Evolutionary conservation across 2,113 vertebrate species (phyloP).

Genomic region (Syrmaticus mikado): DNA sequence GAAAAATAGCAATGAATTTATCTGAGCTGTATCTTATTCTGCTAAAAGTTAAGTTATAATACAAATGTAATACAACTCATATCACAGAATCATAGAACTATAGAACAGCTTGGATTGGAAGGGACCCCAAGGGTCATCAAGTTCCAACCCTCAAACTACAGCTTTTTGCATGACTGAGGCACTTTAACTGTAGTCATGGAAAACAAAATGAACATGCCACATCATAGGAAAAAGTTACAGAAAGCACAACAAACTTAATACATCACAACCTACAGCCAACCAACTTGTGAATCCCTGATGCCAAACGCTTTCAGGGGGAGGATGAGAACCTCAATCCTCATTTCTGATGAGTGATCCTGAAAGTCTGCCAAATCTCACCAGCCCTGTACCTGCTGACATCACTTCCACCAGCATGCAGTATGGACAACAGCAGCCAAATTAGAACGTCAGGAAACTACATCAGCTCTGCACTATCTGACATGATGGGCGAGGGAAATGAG

Average conservation of each 20-base stretch:
- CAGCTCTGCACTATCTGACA: not conserved
- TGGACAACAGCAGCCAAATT: not conserved
- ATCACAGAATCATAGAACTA: too few relatives aligned
- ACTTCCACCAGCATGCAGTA: not conserved
- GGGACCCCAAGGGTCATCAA: too few relatives aligned
- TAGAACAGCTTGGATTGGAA: too few relatives aligned
- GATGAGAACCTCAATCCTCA: not conserved
- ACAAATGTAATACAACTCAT: not conserved
- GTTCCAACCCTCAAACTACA: not conserved
- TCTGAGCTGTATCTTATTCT: not conserved
- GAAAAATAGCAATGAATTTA: not conserved
- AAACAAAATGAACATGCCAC: not conserved
- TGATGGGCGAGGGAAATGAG: not conserved
- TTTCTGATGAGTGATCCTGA: rapidly evolving
- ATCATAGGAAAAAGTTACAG: not conserved
- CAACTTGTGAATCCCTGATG: not conserved
- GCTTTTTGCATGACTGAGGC: not conserved
- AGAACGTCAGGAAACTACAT: not conserved
- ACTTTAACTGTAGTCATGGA: not conserved
- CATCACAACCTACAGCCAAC: not conserved
- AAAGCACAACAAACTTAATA: not conserved
- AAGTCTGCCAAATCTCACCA: not conserved
- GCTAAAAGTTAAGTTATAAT: not conserved
- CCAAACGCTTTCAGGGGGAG: rapidly evolving
- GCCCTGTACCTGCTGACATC: not conserved